Conservation (phyloP, 2,797 vertebrate species). For the Darevskia mixta region DNA sequence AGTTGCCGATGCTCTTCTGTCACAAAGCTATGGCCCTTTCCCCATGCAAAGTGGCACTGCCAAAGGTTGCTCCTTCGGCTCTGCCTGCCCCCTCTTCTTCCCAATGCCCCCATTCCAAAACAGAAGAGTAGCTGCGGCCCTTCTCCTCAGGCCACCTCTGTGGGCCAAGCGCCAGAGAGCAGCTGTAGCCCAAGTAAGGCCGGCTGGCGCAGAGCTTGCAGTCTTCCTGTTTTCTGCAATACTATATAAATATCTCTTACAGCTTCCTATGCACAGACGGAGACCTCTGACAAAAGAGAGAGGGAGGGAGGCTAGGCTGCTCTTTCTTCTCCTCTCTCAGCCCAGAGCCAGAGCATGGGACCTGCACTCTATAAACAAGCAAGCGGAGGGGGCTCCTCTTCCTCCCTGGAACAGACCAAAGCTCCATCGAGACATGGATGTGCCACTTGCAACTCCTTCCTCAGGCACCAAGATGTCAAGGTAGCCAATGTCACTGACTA, state of each 20-base stretch:
- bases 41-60: too few species aligned
- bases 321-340: constrained; percentile 26
- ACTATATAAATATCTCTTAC: constrained; percentile 59
- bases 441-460: background rate
- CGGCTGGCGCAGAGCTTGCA: too few species aligned
- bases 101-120: background rate
- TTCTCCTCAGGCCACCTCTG: background rate
- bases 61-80: background rate
- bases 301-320: background rate
- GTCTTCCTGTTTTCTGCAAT: constrained; percentile 43
- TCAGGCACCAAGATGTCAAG: background rate
- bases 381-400: background rate
- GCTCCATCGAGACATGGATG: background rate
- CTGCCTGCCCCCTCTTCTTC: background rate
- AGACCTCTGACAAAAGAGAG: constrained; percentile 27
- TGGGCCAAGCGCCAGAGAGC: constrained; percentile 19
- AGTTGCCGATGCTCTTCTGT: too few species aligned
- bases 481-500: background rate
- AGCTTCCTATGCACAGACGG: constrained; percentile 60
- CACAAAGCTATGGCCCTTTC: too few species aligned
- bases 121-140: background rate
- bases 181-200: constrained; percentile 37
- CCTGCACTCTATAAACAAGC: too few species aligned
- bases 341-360: background rate
- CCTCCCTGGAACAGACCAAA: background rate